Base-by-base conservation (phyloP, 2,797 vertebrate species). In the Phoeniculus purpureus region DNA sequence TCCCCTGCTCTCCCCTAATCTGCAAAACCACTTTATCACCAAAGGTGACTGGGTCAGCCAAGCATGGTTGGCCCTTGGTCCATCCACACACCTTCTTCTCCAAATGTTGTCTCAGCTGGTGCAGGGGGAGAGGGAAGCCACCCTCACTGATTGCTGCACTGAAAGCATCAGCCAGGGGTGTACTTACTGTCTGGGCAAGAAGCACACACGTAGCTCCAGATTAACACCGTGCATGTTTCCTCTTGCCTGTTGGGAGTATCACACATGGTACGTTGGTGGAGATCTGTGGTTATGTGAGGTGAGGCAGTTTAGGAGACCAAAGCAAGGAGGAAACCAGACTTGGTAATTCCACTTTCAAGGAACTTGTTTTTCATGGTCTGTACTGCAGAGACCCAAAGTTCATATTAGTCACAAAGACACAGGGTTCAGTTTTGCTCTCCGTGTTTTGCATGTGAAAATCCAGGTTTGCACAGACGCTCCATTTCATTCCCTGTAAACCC, bases 331-430 rank as follows among this genome's bases (percentile, higher is more conserved):
- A 94, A 95, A 85, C 45, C 43, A 79, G 88, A 74, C 81, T 40
- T n/a, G 78, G 4, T 85, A 84, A 88, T 84, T 90, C 29, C 40
- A 45, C 83, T 85, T 86, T 64, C 67, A 84, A 80, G 61, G 68
- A 95, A 92, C 90, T 84, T 87, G 94, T 89, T 92, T 92, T 94
- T 87, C 93, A 60, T 1, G 37, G 81, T 91, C 77, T 74, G n/a
- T 60, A 37, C 55, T 84, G 65, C 12, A 47, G 55, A 82, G 81
- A 82, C 86, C 62, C 80, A 89, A 77, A 71, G 72, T 82, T 92
- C 92, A 60, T 12, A 86, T 85, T 90, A 82, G 77, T 92, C 59
- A 68, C 67, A 93, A 67, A 4, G 60, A 75, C 2, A 6, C 51
- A 72, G 75, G 51, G 58, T n/a, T 92, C 37, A 77, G 82, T 82